Conservation (phyloP, 2,797 vertebrate species). For the Miichthys miiuy region DNA sequence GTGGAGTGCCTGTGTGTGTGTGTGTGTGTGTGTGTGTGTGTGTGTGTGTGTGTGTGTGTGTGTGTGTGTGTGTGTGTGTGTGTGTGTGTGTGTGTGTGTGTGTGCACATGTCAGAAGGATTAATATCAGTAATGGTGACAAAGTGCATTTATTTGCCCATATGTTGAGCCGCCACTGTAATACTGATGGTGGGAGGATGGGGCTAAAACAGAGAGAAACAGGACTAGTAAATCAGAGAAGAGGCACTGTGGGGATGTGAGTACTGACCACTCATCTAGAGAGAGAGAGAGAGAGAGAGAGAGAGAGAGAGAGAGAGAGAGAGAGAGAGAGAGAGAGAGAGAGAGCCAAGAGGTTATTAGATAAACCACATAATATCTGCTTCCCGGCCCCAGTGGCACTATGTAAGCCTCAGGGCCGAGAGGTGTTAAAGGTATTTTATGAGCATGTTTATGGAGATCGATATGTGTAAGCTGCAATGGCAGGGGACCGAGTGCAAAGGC, state of each 20-base stretch:
- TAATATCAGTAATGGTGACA: conserved; percentile 37
- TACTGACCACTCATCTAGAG: conserved; percentile 43
- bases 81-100: background rate
- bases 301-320: conserved; percentile 11
- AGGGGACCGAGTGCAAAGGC: conserved; percentile 22
- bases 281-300: conserved; percentile 14
- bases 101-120: conserved; percentile 8
- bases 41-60: conserved; percentile 10
- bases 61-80: background rate
- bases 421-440: conserved; percentile 63
- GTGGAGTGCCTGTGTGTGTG: conserved; percentile 23
- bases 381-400: conserved; percentile 23
- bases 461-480: conserved; percentile 41
- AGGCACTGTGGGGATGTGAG: conserved; percentile 29
- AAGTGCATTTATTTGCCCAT: conserved; percentile 37
- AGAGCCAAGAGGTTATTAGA: conserved; percentile 56
- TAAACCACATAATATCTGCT: conserved; percentile 51
- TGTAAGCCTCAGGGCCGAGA: conserved; percentile 1
- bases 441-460: conserved; percentile 59
- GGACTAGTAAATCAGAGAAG: conserved; percentile 32
- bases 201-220: conserved; percentile 8
- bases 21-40: background rate
- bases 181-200: conserved; percentile 2
- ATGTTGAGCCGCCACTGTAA: conserved; percentile 36
- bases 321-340: background rate